Base-by-base conservation (phyloP, 1,140 invertebrate species). In the Diuraphis noxia region DNA sequence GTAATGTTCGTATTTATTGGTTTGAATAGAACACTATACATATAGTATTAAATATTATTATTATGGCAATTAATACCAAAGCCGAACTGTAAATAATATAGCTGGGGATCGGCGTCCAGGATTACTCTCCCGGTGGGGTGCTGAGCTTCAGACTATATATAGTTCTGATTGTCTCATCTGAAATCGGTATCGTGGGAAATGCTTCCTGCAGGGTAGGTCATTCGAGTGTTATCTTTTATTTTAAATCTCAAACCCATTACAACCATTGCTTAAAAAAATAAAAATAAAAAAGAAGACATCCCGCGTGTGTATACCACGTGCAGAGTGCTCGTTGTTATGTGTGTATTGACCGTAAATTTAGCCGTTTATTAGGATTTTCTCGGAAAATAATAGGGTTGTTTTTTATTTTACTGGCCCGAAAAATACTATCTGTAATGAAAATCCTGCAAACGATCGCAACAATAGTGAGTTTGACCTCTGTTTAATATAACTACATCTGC, bases 201-300 rank as follows among this genome's bases (percentile, higher is more conserved):
- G 56, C n/a, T n/a, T n/a, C 13, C 13, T n/a, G n/a, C n/a, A 19
- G 56, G 56, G 30, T 17, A 72, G 56, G 56, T 72, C 56, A 72
- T 72, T 72, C 56, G 56, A 72, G 30, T 79, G 77, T 79, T 36
- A 79, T 79, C 77, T 79, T 72, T 79, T 79, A 38, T 79, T 38
- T 72, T 34, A 79, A 79, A 79, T 79, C 77, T 36, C 34, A 38
- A 79, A 79, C n/a, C 77, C 77, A 79, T 79, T 79, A 79, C 21
- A 79, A 38, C 77, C 77, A 23, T 79, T 79, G 34, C 77, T 79
- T 38, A 9, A 34, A 38, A 23, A 34, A 77, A n/a, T n/a, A 13
- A 23, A 38, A 34, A 72, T 36, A 19, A 77, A 79, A 79, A 38
- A 79, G 36, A 79, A 38, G 21, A 79, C 34, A 79, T 79, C 23